Evolutionary conservation across 1,140 invertebrate genomes (phyloP).

Genomic region (Magallana angulata): DNA sequence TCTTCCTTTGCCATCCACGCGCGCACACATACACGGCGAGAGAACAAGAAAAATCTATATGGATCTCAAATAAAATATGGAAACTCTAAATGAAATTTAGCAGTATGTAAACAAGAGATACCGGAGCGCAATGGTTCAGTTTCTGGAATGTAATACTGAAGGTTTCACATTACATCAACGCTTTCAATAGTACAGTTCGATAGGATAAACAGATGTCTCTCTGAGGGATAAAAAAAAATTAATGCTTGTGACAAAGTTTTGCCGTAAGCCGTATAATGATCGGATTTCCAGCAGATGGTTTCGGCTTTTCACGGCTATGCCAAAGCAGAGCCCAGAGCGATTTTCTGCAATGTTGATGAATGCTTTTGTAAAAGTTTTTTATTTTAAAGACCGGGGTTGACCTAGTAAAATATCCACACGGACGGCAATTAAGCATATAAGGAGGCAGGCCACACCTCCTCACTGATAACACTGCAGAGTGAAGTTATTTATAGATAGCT

Average conservation of each 20-base stretch:
- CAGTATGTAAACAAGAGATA: not conserved
- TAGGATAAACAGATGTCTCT: constrained; percentile 31
- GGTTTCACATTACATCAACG: constrained; percentile 1
- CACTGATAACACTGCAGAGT: no score
- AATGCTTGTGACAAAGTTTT: not conserved
- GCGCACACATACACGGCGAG: not conserved
- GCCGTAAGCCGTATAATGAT: not conserved
- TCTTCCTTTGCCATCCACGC: not conserved
- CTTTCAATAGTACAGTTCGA: constrained; percentile 14
- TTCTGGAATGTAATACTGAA: not conserved
- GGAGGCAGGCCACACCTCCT: no score
- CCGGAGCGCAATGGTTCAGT: not conserved
- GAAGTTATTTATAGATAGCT: no score
- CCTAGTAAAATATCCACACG: no score
- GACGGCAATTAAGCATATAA: no score
- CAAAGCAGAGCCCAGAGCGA: no score
- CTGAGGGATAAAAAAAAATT: not conserved
- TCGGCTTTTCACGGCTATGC: no score
- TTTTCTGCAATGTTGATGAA: no score
- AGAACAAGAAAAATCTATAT: constrained; percentile 10
- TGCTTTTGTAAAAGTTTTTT: no score
- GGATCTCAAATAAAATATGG: constrained; percentile 12
- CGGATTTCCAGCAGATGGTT: no score
- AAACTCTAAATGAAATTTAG: not conserved
- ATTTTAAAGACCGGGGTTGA: no score